Evolutionary conservation across 2,797 vertebrate genomes (phyloP).

Genomic region (Psittacula derbiana): DNA sequence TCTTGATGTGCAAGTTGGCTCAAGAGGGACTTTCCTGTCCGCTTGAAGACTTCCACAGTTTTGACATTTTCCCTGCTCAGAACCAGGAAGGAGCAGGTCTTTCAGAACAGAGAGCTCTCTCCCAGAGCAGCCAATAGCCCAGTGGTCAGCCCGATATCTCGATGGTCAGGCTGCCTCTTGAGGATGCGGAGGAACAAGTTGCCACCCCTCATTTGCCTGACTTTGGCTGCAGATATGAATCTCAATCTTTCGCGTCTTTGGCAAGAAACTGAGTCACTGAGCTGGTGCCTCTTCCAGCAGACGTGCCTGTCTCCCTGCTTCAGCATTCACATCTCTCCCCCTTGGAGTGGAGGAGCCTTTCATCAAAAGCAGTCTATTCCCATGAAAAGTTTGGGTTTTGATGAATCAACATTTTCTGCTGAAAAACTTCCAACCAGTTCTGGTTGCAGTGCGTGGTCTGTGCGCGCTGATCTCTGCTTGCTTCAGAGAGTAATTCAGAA

Average conservation of each 20-base stretch:
- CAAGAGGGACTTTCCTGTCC: not conserved
- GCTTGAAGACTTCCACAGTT: not conserved
- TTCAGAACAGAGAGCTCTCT: not conserved
- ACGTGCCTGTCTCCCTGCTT: not conserved
- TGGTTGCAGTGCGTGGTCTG: not conserved
- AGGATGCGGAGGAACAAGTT: not conserved
- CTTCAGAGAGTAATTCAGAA: not conserved
- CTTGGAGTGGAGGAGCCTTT: not conserved
- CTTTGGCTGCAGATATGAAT: not conserved
- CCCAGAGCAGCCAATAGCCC: not conserved
- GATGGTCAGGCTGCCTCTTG: not conserved
- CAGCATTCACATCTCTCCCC: not conserved
- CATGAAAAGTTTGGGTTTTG: constrained; percentile 9
- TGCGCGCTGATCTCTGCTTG: not conserved
- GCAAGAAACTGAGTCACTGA: not conserved
- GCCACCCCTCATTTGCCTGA: not conserved
- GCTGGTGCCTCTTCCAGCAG: not conserved
- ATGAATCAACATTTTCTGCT: constrained; percentile 31
- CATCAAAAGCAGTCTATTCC: not conserved
- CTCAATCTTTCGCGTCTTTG: fast-evolving
- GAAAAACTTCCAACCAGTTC: not conserved
- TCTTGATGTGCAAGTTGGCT: not conserved
- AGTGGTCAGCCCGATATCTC: not conserved
- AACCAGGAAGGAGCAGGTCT: not conserved
- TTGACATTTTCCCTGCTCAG: not conserved